phyloP scores from a whole-genome alignment of 2,888 invertebrate genomes.

The Ornithoptera priamus region DNA sequence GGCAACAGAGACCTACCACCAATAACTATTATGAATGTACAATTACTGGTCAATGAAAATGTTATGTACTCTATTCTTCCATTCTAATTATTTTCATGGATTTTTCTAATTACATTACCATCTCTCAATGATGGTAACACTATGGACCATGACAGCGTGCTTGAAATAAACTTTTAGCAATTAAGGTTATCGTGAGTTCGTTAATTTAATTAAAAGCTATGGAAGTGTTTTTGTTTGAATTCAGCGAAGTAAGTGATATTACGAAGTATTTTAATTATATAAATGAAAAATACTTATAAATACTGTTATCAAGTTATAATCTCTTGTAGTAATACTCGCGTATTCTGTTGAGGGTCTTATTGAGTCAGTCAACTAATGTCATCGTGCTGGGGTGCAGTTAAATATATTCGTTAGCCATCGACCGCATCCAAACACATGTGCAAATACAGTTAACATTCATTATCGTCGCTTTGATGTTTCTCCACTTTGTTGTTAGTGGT shows the following conservation, averaged over 20 bases:
- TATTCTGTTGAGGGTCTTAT: constrained; percentile 11
- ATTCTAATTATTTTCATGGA: neutral
- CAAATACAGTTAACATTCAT: constrained; percentile 40
- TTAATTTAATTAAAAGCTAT: constrained; percentile 62
- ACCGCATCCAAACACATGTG: constrained; percentile 60
- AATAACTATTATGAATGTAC: no score
- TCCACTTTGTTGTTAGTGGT: constrained; percentile 2
- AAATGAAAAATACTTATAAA: neutral
- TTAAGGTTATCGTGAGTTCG: constrained; percentile 41
- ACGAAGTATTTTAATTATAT: neutral
- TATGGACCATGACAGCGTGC: constrained; percentile 15
- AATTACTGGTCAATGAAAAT: neutral
- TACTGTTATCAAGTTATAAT: neutral
- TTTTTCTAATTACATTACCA: constrained; percentile 14
- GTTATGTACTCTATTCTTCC: no score
- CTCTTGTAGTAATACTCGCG: neutral
- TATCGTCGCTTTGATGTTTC: constrained; percentile 30
- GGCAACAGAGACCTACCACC: no score
- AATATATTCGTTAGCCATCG: constrained; percentile 61
- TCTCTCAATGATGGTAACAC: constrained; percentile 13
- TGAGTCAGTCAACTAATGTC: constrained; percentile 16
- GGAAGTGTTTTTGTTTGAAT: neutral
- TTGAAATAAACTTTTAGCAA: constrained; percentile 18
- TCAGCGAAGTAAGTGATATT: neutral
- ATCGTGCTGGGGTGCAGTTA: constrained; percentile 47